phyloP scores from a whole-genome alignment of 2,797 vertebrate genomes.

The Cephalopachus bancanus region DNA sequence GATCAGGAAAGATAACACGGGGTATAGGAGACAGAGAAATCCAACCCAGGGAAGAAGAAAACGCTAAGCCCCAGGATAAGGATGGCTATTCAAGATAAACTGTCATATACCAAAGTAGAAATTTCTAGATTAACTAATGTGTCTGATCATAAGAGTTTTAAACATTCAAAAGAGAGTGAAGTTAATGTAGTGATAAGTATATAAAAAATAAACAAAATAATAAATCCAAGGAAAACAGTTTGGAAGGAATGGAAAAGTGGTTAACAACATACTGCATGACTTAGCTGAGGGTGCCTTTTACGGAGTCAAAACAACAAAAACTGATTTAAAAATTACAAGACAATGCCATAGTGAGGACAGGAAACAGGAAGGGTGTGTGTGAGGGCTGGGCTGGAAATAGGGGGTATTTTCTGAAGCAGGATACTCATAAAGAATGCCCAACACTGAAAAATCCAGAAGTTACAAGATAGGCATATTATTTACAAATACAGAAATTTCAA shows the following conservation, averaged over 20 bases:
- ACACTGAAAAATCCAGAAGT: not conserved
- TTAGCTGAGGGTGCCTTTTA: not conserved
- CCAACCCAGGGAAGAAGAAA: not conserved
- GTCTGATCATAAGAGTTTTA: not conserved
- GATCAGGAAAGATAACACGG: not conserved
- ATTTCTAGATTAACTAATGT: not conserved
- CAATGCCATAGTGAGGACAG: not conserved
- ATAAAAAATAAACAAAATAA: not conserved
- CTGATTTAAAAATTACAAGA: not conserved
- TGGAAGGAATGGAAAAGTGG: not conserved
- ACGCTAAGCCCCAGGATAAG: not conserved
- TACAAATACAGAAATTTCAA: not conserved
- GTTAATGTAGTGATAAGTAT: not conserved
- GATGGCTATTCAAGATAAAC: not conserved
- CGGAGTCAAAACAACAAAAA: not conserved
- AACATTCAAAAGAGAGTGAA: not conserved
- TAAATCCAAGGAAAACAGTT: not conserved
- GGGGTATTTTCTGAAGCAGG: not conserved
- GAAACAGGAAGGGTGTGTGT: not conserved
- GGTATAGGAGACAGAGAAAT: not conserved
- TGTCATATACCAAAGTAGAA: not conserved
- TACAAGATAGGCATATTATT: not conserved
- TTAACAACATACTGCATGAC: not conserved
- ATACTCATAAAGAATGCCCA: not conserved
- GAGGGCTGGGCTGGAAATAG: not conserved